phyloP scores from a whole-genome alignment of 2,797 vertebrate species.

The Ctenopoma multispine region DNA sequence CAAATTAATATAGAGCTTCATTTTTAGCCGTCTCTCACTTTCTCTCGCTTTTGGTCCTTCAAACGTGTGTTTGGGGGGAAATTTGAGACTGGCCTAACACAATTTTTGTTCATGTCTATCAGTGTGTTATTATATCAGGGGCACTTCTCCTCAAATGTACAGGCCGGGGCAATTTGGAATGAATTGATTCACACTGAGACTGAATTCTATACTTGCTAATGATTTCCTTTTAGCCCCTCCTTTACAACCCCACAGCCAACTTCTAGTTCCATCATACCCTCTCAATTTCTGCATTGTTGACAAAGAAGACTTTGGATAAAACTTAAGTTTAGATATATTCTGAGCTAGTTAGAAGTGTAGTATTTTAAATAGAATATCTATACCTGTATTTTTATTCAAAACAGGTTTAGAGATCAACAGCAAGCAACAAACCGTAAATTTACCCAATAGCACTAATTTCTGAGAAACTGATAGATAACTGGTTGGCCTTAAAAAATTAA shows the following conservation, averaged over 20 bases:
- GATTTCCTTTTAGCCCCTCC: conserved; percentile 87
- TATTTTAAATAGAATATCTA: conserved; percentile 11
- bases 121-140: conserved; percentile 98
- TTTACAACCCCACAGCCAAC: conserved; percentile 56
- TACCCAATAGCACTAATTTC: neutral
- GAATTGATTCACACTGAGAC: conserved; percentile 96
- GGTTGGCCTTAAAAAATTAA: conserved; percentile 20
- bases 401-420: neutral
- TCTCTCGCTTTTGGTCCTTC: conserved; percentile 80
- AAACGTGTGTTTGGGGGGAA: conserved; percentile 95
- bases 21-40: conserved; percentile 84
- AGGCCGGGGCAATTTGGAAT: conserved; percentile 97
- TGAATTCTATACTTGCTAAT: conserved; percentile 91
- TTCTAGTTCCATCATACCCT: conserved; percentile 58
- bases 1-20: conserved; percentile 99
- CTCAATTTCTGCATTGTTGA: conserved; percentile 60
- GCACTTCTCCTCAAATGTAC: conserved; percentile 98
- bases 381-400: neutral
- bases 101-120: conserved; percentile 97
- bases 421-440: neutral
- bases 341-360: neutral
- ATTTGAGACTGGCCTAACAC: conserved; percentile 94
- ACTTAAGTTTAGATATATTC: neutral
- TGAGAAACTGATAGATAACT: conserved; percentile 7
- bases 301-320: neutral